Conservation (phyloP, 2,888 invertebrate species). For the Empis livida region DNA sequence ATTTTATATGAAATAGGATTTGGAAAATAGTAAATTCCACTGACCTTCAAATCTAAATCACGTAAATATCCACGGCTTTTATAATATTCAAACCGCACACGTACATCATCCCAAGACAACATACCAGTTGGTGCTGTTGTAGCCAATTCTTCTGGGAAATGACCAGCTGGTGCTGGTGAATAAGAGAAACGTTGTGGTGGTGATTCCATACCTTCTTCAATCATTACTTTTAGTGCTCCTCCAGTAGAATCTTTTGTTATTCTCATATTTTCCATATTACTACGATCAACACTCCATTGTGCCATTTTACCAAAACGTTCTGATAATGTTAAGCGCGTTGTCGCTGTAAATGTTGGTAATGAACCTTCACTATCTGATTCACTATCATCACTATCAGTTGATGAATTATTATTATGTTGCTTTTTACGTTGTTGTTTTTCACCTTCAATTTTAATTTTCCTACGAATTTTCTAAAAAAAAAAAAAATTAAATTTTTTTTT, state of each 20-base stretch:
- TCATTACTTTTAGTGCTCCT: conserved; percentile 63
- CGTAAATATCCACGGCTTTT: conserved; percentile 75
- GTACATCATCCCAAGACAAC: conserved; percentile 79
- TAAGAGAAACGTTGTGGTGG: conserved; percentile 43
- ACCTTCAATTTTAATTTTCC: conserved; percentile 36
- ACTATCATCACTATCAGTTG: conserved; percentile 49
- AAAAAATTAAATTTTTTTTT: neutral
- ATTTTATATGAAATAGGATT: too few relatives aligned
- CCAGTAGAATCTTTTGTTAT: conserved; percentile 66
- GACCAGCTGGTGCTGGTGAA: conserved; percentile 58
- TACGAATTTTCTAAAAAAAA: conserved; percentile 22
- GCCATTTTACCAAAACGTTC: conserved; percentile 87
- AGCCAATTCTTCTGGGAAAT: conserved; percentile 65
- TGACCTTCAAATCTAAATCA: conserved; percentile 41
- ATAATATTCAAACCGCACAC: conserved; percentile 79
- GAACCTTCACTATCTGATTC: conserved; percentile 41
- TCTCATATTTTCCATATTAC: conserved; percentile 72
- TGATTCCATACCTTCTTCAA: conserved; percentile 49
- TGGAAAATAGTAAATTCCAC: too few relatives aligned
- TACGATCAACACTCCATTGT: conserved; percentile 76
- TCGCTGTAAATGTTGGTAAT: conserved; percentile 47
- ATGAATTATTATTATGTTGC: conserved; percentile 29
- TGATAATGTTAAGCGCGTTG: conserved; percentile 59
- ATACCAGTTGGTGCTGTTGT: conserved; percentile 56
- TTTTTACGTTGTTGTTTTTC: conserved; percentile 32